Percentiles rank a stretch among this genome's conserved stretches.
phyloP scores from a whole-genome alignment of 2,888 invertebrate genomes.

The Aleiodes testaceus region DNA sequence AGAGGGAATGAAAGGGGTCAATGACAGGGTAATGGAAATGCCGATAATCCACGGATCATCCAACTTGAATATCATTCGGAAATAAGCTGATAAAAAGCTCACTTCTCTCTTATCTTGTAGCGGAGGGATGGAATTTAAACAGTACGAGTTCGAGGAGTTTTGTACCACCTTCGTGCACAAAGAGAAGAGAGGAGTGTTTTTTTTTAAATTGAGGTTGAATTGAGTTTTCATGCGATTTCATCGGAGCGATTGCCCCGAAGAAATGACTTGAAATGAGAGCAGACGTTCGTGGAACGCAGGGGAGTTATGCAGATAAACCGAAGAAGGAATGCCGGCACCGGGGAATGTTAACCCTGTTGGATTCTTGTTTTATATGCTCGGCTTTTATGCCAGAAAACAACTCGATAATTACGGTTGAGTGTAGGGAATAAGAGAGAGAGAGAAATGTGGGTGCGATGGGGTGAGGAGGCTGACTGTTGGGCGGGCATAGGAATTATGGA shows the following conservation, averaged over 20 bases:
- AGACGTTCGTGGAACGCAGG: slow-evolving; percentile 31
- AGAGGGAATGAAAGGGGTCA: slow-evolving; percentile 40
- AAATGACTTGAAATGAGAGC: slow-evolving; percentile 32
- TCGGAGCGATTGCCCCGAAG: slow-evolving; percentile 14
- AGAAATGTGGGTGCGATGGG: slow-evolving; percentile 20
- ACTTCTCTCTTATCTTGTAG: background rate
- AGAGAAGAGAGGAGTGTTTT: background rate
- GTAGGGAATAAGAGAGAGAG: slow-evolving; percentile 21
- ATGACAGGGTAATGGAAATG: slow-evolving; percentile 45
- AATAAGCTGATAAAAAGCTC: slow-evolving; percentile 20
- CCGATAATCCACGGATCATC: slow-evolving; percentile 40
- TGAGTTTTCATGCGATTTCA: slow-evolving; percentile 6
- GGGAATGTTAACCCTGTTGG: slow-evolving; percentile 2
- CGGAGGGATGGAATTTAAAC: slow-evolving; percentile 24
- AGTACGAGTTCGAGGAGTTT: background rate
- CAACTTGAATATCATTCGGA: slow-evolving; percentile 24
- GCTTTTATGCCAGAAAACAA: slow-evolving; percentile 20
- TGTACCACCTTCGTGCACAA: background rate
- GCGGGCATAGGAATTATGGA: slow-evolving; percentile 33
- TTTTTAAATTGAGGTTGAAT: background rate
- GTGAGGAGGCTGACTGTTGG: slow-evolving; percentile 5
- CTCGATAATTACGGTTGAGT: slow-evolving; percentile 43
- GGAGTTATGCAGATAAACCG: slow-evolving; percentile 41
- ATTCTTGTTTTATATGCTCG: slow-evolving; percentile 12
- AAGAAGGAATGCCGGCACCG: slow-evolving; percentile 32